Percentiles rank a stretch among this genome's conserved stretches.
Conservation (phyloP, 2,888 invertebrate species). For the Pecten maximus region DNA sequence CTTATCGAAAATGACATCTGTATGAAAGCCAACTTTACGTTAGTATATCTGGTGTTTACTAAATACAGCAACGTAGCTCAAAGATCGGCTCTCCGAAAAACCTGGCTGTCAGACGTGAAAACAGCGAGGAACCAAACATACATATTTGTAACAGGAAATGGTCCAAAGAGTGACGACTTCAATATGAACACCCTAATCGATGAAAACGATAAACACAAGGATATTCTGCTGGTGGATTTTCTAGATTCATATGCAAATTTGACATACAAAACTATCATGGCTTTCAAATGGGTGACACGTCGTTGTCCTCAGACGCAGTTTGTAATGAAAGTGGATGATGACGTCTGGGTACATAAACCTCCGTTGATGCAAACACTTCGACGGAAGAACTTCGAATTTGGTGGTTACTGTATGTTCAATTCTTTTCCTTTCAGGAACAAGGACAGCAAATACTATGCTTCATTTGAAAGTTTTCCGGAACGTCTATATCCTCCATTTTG, state of each 20-base stretch:
- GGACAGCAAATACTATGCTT: slow-evolving; percentile 49
- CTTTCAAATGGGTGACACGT: slow-evolving; percentile 47
- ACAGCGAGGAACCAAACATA: slow-evolving; percentile 38
- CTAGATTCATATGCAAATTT: slow-evolving; percentile 51
- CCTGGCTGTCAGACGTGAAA: slow-evolving; percentile 47
- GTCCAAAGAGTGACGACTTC: neutral
- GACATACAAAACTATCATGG: slow-evolving; percentile 49
- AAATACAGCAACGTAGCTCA: slow-evolving; percentile 47
- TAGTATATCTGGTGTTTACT: slow-evolving; percentile 48
- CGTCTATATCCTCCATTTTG: slow-evolving; percentile 53
- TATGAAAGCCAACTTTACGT: neutral
- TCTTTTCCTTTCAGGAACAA: slow-evolving; percentile 47
- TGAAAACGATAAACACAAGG: slow-evolving; percentile 46
- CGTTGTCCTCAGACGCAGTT: slow-evolving; percentile 40
- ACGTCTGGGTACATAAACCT: slow-evolving; percentile 53
- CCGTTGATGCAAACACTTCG: slow-evolving; percentile 27
- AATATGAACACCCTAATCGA: slow-evolving; percentile 23
- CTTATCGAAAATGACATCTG: slow-evolving; percentile 43
- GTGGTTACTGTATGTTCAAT: slow-evolving; percentile 43
- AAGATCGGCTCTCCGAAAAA: slow-evolving; percentile 49
- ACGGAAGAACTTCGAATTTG: neutral
- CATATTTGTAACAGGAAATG: slow-evolving; percentile 46
- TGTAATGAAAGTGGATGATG: slow-evolving; percentile 55
- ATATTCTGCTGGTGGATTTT: slow-evolving; percentile 51
- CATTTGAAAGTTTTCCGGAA: slow-evolving; percentile 39